Conservation (phyloP, 2,113 vertebrate species). For the Tichodroma muraria region DNA sequence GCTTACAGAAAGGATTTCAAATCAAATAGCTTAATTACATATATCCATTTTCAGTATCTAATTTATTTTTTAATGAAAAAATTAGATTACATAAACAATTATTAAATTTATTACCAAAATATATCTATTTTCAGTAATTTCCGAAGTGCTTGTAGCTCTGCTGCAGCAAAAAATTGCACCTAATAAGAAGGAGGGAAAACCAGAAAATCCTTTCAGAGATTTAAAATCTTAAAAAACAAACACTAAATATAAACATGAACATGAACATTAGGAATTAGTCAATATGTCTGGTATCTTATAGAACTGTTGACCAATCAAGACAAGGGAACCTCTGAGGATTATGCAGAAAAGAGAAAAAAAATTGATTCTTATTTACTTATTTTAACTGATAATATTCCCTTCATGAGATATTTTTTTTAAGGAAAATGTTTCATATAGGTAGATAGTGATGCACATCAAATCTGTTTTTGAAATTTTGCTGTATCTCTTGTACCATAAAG, state of each 20-base stretch:
- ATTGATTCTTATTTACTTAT: neutral
- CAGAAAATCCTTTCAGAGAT: neutral
- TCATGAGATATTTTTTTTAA: neutral
- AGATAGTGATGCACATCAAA: neutral
- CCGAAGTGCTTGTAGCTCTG: neutral
- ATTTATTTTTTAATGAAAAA: no score
- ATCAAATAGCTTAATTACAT: neutral
- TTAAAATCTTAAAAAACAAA: neutral
- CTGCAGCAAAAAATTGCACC: neutral
- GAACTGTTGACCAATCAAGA: neutral
- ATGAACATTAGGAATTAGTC: neutral
- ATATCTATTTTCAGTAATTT: neutral
- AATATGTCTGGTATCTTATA: neutral
- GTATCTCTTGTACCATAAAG: neutral
- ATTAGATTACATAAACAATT: neutral
- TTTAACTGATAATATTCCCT: neutral
- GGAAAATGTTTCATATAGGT: neutral
- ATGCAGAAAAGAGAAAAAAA: neutral
- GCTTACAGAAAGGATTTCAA: neutral
- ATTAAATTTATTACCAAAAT: neutral
- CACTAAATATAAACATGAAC: neutral
- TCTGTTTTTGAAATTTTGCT: neutral
- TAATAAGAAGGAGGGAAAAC: neutral
- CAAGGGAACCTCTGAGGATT: neutral
- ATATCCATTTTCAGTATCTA: neutral